These are phyloP conservation scores for Atta colombica DNA, from an alignment of 1,140 invertebrate genomes.

Conservation along the genomic window DNA sequence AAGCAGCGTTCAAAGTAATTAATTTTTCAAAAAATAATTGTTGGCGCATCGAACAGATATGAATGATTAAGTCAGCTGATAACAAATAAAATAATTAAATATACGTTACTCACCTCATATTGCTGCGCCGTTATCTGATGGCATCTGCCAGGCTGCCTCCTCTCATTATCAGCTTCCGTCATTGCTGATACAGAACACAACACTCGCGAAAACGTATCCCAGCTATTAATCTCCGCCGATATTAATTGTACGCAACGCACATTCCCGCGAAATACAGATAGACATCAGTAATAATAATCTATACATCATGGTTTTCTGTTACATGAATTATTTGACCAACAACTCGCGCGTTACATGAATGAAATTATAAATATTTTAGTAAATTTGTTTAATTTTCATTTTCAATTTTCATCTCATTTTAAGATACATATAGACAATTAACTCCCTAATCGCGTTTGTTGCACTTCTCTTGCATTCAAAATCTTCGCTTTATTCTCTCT, in stretches of 20 bases:
- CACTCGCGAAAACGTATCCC: too few relatives aligned
- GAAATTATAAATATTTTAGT: too few relatives aligned
- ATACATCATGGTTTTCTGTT: background rate
- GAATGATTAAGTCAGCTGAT: background rate
- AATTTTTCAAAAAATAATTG: constrained; percentile 11
- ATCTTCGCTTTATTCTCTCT: too few relatives aligned
- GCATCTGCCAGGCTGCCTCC: too few relatives aligned
- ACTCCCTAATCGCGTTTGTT: too few relatives aligned
- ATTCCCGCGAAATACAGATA: background rate
- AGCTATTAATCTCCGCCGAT: background rate
- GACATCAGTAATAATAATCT: background rate
- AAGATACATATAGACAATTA: too few relatives aligned
- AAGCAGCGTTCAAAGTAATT: background rate
- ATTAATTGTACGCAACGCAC: background rate
- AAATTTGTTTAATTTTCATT: too few relatives aligned
- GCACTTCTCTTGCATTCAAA: too few relatives aligned
- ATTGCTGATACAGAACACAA: too few relatives aligned
- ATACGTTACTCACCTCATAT: background rate
- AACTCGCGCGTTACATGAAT: too few relatives aligned
- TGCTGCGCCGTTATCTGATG: background rate
- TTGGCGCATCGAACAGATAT: background rate
- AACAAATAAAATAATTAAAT: background rate
- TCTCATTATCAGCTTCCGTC: too few relatives aligned
- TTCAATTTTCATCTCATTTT: too few relatives aligned
- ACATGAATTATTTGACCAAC: background rate